Base-by-base conservation (phyloP, 2,797 vertebrate genomes). In the Antrozous pallidus region DNA sequence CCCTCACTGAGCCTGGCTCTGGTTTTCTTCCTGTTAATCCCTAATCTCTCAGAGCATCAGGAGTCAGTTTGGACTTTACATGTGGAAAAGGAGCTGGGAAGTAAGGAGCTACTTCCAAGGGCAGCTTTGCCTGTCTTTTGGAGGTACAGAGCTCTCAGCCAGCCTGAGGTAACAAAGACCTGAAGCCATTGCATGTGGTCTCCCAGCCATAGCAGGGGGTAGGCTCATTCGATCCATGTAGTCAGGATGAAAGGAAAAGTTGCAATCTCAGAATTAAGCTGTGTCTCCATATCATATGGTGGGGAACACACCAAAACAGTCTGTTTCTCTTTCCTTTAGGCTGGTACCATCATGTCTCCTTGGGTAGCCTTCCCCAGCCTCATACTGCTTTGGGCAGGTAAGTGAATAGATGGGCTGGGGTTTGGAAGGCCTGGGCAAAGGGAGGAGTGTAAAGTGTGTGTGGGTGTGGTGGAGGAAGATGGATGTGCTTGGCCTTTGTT, bases 301-400 rank as follows among this genome's bases (percentile, higher is more conserved):
- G 2, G 8, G 20, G 13, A 1, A 1, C 26, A 58, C 77, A 70
- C 28, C 67, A 40, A 40, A 71, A 40, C 38, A 45, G 77, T 78
- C 40, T 40, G 5, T 56, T 85, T 81, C 31, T 83, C n/a, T 92
- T 92, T 61, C 33, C 47, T 85, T 74, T 51, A 84, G 94, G 69
- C 38, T 5, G 6, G 0, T 47, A 28, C 28, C 75, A 2, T 40
- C 49, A 94, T 95, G 95, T 4, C 4, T 4, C 33, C 7, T 13
- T 70, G 61, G 47, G 67, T 31, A 13, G 26, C 92, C 16, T 2
- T 85, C 26, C 28, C 92, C n/a, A 18, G 83, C 71, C 82, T 96
- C 24, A 0, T 96, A 0, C 33, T 97, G 0, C 83, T 97, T 12
- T 80, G 90, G 26, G 38, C 77, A 49, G 86, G 95, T 97, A 47